Evolutionary conservation across 2,797 vertebrate species (phyloP), one percentile per base, ranked within the genome.

Genomic region (Mastacembelus armatus): DNA sequence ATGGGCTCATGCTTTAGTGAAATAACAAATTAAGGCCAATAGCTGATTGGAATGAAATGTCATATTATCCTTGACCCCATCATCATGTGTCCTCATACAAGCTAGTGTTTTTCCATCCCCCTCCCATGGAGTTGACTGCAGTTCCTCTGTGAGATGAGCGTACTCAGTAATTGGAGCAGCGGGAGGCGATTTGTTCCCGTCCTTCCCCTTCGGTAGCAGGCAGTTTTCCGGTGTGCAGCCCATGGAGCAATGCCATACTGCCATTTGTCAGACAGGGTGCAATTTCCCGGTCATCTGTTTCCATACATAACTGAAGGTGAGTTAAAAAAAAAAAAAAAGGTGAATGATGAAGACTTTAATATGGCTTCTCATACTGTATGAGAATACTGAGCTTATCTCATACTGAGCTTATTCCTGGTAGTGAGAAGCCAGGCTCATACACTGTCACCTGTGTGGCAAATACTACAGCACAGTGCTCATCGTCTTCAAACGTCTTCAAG

Each of bases 281-380:
- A 88, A 88, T 90, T 91, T 88, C 80, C 79, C 54, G 47, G 77
- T 90, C 89, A 85, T 91, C 88, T 87, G 85, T 90, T 88, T 82
- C 77, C 80, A 83, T 84, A 85, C 80, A 72, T 84, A 83, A 84
- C 84, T 81, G 89, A 80, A 73, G 66, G 71, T 81, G 77, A 72
- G 66, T 59, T 38, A 67, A 65, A 66, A 80, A 64, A 77, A 59
- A 38, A 67, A 65, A 66, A 80, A 64, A 77, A 61, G 61, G 71
- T 81, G 71, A 88, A 77, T 79, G 77, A 88, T 86, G 64, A 55
- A 45, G 39, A 65, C 74, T 80, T 85, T 70, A 87, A 89, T 84
- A 73, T 55, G 74, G 45, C 79, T 74, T 40, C 45, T 80, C 59
- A 67, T 50, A 56, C 52, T 66, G 44, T 47, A 54, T 56, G 59